Percentiles rank a stretch among this genome's conserved stretches.
Evolutionary conservation across 2,113 vertebrate genomes (phyloP).

Genomic region (Daphoenositta chrysoptera): DNA sequence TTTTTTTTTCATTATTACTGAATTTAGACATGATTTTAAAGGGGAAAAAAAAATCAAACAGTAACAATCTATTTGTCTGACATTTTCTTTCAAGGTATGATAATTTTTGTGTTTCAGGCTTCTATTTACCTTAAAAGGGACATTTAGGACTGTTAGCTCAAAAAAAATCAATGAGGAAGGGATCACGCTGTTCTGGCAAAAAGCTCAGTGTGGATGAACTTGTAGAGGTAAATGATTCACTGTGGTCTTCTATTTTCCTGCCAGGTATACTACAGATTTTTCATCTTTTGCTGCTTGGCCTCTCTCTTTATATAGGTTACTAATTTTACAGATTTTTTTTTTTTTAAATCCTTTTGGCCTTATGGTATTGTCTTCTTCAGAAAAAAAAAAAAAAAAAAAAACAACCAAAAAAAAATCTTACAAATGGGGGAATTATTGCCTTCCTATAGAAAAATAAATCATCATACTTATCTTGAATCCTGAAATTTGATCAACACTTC

Average conservation of each 20-base stretch:
- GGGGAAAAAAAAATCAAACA: background rate
- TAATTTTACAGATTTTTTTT: background rate
- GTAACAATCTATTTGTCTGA: background rate
- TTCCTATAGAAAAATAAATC: background rate
- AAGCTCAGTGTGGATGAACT: background rate
- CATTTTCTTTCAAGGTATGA: background rate
- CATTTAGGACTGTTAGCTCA: background rate
- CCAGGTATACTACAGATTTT: background rate
- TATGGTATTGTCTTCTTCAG: background rate
- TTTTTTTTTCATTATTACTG: background rate
- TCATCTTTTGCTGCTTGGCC: background rate
- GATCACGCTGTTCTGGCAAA: background rate
- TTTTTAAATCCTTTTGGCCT: background rate
- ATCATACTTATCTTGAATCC: background rate
- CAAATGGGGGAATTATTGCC: background rate
- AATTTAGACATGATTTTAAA: background rate
- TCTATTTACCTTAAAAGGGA: background rate
- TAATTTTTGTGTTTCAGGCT: background rate
- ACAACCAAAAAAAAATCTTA: background rate
- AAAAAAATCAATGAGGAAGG: background rate
- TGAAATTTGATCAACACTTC: background rate
- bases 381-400: background rate
- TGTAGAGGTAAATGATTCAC: background rate
- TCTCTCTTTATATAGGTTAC: background rate
- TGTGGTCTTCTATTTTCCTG: background rate